Conservation (phyloP, 2,113 vertebrate genomes). For the Crotophaga sulcirostris region DNA sequence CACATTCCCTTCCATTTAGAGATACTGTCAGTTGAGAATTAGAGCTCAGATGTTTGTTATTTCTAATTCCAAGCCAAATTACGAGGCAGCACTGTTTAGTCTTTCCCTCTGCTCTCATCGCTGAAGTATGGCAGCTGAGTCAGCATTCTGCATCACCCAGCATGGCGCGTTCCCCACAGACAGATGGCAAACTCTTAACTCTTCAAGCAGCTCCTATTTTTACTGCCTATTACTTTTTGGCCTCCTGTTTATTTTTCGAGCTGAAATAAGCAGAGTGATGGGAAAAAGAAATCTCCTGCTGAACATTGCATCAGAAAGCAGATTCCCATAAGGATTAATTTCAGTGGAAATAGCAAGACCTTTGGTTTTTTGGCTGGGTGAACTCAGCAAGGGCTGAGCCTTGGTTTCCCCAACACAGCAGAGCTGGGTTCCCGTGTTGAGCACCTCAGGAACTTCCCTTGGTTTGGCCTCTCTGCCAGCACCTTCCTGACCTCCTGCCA, state of each 20-base stretch:
- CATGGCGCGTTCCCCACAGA: not conserved
- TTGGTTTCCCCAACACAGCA: not conserved
- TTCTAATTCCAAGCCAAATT: slow-evolving; percentile 28
- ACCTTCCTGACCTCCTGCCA: not conserved
- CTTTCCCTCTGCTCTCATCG: not conserved
- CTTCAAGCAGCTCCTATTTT: slow-evolving; percentile 28
- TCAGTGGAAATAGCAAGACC: slow-evolving; percentile 11
- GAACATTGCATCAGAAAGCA: not conserved
- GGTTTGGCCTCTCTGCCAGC: not conserved
- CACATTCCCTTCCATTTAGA: slow-evolving; percentile 54
- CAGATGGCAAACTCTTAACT: slow-evolving; percentile 21
- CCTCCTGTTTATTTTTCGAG: slow-evolving; percentile 35
- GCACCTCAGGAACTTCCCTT: not conserved
- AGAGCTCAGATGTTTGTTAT: slow-evolving; percentile 47
- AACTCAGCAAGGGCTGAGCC: not conserved
- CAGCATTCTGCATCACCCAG: not conserved
- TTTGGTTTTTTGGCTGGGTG: not conserved
- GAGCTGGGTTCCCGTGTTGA: not conserved
- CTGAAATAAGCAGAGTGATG: slow-evolving; percentile 25
- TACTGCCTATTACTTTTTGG: not conserved
- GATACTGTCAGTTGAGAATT: not conserved
- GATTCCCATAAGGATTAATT: slow-evolving; percentile 34
- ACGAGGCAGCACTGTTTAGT: slow-evolving; percentile 16
- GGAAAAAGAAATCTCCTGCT: slow-evolving; percentile 18
- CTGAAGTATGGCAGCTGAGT: slow-evolving; percentile 9